phyloP scores from a whole-genome alignment of 2,888 invertebrate species.

The Heliothis peltigera region DNA sequence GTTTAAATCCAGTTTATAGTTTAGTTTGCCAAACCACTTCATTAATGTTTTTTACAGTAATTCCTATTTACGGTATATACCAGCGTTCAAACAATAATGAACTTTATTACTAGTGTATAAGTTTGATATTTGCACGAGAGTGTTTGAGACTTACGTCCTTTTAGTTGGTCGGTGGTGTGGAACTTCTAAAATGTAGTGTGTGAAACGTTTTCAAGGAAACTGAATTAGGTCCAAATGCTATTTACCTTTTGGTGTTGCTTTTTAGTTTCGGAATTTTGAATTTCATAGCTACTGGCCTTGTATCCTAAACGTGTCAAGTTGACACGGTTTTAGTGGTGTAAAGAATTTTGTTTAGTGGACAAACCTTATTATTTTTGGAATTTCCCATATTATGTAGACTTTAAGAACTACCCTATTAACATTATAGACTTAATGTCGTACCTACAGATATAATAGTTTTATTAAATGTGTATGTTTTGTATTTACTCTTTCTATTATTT shows the following conservation, averaged over 20 bases:
- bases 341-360: too few species aligned
- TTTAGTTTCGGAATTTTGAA: slow-evolving; percentile 22
- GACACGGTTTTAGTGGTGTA: too few species aligned
- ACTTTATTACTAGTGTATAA: background rate
- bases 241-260: slow-evolving; percentile 22
- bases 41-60: slow-evolving; percentile 45
- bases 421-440: too few species aligned
- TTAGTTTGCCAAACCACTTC: slow-evolving; percentile 30
- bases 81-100: background rate
- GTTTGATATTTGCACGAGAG: background rate
- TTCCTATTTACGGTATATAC: slow-evolving; percentile 10
- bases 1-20: slow-evolving; percentile 18
- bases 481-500: too few species aligned
- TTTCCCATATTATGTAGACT: too few species aligned
- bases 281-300: slow-evolving; percentile 5
- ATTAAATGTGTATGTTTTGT: too few species aligned
- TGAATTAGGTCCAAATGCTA: slow-evolving; percentile 34
- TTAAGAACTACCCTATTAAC: too few species aligned
- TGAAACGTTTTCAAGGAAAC: slow-evolving; percentile 43
- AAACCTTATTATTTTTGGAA: too few species aligned
- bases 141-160: background rate
- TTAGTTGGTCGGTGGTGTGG: background rate
- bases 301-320: too few species aligned
- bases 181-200: slow-evolving; percentile 38
- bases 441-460: too few species aligned